Conservation (phyloP, 2,797 vertebrate genomes). For the Apogon hyalosoma region DNA sequence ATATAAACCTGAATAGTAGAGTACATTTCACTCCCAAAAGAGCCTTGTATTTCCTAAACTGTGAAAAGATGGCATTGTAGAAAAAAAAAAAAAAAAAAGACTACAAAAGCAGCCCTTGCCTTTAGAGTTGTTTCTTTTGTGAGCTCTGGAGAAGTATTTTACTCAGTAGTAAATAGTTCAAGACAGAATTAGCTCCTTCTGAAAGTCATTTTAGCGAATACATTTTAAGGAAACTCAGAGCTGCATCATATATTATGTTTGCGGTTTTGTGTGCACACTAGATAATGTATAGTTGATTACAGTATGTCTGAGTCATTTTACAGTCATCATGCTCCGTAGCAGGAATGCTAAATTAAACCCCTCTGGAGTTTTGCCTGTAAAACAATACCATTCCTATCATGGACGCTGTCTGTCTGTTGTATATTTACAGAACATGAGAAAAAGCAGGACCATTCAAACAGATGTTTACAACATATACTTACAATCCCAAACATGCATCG, state of each 20-base stretch:
- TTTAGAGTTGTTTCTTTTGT: not conserved
- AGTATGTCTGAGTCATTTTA: constrained; percentile 65
- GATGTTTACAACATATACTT: constrained; percentile 78
- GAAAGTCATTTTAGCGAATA: constrained; percentile 26
- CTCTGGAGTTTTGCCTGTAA: constrained; percentile 58
- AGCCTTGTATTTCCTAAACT: constrained; percentile 1
- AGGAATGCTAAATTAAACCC: constrained; percentile 65
- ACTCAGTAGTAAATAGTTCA: not conserved
- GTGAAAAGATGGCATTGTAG: not conserved
- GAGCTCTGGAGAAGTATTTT: constrained; percentile 11
- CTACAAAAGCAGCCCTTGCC: constrained; percentile 12
- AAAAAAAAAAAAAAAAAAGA: not conserved
- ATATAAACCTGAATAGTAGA: constrained; percentile 30
- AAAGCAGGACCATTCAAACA: constrained; percentile 58
- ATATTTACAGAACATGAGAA: constrained; percentile 72
- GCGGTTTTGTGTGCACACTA: constrained; percentile 45
- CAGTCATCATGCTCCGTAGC: constrained; percentile 51
- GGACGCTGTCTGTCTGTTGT: constrained; percentile 63
- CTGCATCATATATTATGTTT: constrained; percentile 43
- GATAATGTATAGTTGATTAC: constrained; percentile 73
- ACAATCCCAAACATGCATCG: constrained; percentile 75
- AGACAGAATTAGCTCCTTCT: constrained; percentile 19
- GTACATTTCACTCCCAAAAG: constrained; percentile 19
- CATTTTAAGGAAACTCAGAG: constrained; percentile 44
- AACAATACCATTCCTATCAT: constrained; percentile 69